Evolutionary conservation across 2,888 invertebrate genomes (phyloP), one percentile per base, ranked within the genome.

Genomic region (Hemithea aestivaria): DNA sequence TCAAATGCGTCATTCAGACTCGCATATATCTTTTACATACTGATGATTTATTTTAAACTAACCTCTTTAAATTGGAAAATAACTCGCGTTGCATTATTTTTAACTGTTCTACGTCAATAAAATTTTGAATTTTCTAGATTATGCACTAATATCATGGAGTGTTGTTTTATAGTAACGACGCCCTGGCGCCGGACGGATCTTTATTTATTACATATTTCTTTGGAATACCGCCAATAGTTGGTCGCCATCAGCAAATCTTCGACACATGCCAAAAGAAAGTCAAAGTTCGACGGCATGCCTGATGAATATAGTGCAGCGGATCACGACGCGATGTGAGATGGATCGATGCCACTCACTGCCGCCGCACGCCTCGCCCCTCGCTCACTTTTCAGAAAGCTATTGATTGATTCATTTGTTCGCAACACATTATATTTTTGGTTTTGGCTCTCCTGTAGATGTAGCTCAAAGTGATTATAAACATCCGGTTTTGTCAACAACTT

Each of bases 191-290:
- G 62, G 73, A 70, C 71, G 62, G 62, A 60, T 65, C 57, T 71
- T 74, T 81, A 76, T 84, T 80, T 82, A 75, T 82, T 76, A 72
- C 74, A 66, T 50, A 45, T 72, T 73, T 73, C 59, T 59, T 74
- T 85, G 85, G 85, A 73, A 37, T 29, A 10, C 29, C 44, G 81
- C 85, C 85, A 85, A 75, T 52, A 58, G 58, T 58, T 61, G 66
- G 54, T 69, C 66, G 64, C 67, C 63, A 66, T 63, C 62, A 58
- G 58, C 55, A 53, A 62, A 61, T 56, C 64, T 62, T 69, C 66
- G 68, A 70, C 62, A 69, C 64, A 66, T 70, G 76, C 78, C 74
- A 73, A 72, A 75, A 73, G 74, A 83, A 82, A 83, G 81, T 73
- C 80, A 75, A 77, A 81, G 81, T 82, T 83, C 78, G 79, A 74